Evolutionary conservation across 2,797 vertebrate genomes (phyloP).

Genomic region (Phalloptychus januarius): DNA sequence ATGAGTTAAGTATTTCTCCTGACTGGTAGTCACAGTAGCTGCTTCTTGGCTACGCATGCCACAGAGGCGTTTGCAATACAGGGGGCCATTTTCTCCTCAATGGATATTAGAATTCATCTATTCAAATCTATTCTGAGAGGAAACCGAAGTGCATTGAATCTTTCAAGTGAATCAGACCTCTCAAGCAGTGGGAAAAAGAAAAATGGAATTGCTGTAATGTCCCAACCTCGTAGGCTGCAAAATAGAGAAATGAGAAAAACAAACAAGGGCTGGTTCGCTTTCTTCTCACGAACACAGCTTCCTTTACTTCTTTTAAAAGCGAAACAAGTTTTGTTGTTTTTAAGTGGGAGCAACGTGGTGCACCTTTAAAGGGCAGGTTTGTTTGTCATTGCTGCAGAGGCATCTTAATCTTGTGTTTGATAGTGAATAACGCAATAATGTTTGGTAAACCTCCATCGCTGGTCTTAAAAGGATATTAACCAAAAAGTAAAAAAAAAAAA

Average conservation of each 20-base stretch:
- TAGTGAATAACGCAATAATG: conserved; percentile 4
- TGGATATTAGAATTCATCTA: conserved; percentile 75
- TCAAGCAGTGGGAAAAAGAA: conserved; percentile 45
- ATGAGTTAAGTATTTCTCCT: conserved; percentile 74
- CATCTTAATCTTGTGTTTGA: not conserved
- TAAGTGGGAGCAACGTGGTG: conserved; percentile 3
- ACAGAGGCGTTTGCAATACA: conserved; percentile 51
- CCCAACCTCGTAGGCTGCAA: conserved; percentile 21
- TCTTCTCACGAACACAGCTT: conserved; percentile 10
- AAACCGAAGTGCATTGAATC: conserved; percentile 58
- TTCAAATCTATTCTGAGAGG: conserved; percentile 73
- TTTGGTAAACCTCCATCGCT: not conserved
- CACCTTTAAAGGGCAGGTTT: not conserved
- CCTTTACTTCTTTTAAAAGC: conserved; percentile 16
- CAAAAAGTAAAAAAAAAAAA: not conserved
- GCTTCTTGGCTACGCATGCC: conserved; percentile 44
- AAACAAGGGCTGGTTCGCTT: conserved; percentile 45
- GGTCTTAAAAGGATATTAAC: not conserved
- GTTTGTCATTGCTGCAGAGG: not conserved
- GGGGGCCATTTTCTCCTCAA: conserved; percentile 62
- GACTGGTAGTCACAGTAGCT: conserved; percentile 69
- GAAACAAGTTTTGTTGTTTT: conserved; percentile 8
- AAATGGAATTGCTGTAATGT: conserved; percentile 55
- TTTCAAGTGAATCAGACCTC: conserved; percentile 75
- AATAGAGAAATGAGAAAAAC: conserved; percentile 52